phyloP scores from a whole-genome alignment of 2,888 invertebrate species.

The Rhamnusium bicolor region DNA sequence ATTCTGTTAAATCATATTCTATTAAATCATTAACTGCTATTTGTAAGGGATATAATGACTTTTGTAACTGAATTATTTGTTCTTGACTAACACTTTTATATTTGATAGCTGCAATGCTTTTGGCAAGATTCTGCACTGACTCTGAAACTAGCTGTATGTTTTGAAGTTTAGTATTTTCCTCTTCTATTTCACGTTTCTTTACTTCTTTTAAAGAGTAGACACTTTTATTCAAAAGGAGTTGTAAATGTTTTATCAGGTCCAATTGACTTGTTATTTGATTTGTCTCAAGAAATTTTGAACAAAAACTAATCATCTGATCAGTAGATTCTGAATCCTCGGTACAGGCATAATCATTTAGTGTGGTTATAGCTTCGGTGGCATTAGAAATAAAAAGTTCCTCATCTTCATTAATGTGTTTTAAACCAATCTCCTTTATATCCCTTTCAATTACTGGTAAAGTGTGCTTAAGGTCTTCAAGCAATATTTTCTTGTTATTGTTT shows the following conservation, averaged over 20 bases:
- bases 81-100: constrained; percentile 59
- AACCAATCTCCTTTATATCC: constrained; percentile 38
- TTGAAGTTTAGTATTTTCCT: constrained; percentile 54
- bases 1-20: constrained; percentile 57
- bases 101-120: constrained; percentile 64
- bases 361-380: constrained; percentile 33
- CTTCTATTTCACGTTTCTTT: constrained; percentile 51
- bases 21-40: constrained; percentile 65
- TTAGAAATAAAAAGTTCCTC: constrained; percentile 45
- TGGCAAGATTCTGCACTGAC: constrained; percentile 61
- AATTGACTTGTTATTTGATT: constrained; percentile 40
- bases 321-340: constrained; percentile 36
- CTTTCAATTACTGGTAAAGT: constrained; percentile 41
- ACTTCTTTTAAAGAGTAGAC: constrained; percentile 51
- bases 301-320: constrained; percentile 41
- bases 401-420: constrained; percentile 34
- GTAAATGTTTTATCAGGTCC: constrained; percentile 50
- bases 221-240: constrained; percentile 54
- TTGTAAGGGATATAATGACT: constrained; percentile 64
- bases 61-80: constrained; percentile 61
- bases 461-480: constrained; percentile 40
- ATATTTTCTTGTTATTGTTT: constrained; percentile 39
- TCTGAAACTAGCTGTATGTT: constrained; percentile 61
- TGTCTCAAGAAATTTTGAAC: constrained; percentile 45
- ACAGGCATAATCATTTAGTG: constrained; percentile 44